Percentiles rank a stretch among this genome's conserved stretches.
Evolutionary conservation across 2,113 vertebrate species (phyloP).

Genomic region (Psammodynastes pulverulentus): DNA sequence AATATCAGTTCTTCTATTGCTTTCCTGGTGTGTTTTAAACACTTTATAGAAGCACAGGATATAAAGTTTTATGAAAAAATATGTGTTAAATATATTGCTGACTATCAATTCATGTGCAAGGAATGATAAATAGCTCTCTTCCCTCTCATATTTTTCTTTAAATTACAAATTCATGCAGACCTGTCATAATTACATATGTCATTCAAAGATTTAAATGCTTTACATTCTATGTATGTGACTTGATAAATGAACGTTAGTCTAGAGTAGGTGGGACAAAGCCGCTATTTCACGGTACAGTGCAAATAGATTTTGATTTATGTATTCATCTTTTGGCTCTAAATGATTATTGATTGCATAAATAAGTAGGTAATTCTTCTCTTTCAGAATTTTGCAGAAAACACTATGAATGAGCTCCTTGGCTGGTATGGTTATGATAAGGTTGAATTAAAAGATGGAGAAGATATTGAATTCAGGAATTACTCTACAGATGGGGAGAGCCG

Average conservation of each 20-base stretch:
- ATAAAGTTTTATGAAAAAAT: constrained; percentile 54
- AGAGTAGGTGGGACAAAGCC: constrained; percentile 55
- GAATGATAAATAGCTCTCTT: constrained; percentile 62
- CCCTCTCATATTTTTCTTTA: constrained; percentile 63
- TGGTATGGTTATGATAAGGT: constrained; percentile 99
- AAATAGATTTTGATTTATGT: constrained; percentile 67
- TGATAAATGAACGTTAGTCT: constrained; percentile 64
- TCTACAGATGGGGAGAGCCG: constrained; percentile 85
- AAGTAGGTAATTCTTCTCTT: constrained; percentile 74
- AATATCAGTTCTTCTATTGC: constrained; percentile 50
- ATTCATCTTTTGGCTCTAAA: constrained; percentile 62
- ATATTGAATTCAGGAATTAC: constrained; percentile 93
- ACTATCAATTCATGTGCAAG: constrained; percentile 54
- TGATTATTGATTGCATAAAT: constrained; percentile 74
- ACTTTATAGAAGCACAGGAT: constrained; percentile 48
- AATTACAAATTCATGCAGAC: constrained; percentile 62
- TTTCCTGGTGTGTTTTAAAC: constrained; percentile 57
- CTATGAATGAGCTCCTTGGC: constrained; percentile 98
- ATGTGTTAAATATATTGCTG: constrained; percentile 60
- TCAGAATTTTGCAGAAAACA: constrained; percentile 99
- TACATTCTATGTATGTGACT: constrained; percentile 65
- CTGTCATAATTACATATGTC: constrained; percentile 64
- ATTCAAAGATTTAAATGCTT: constrained; percentile 67
- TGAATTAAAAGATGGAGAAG: constrained; percentile 95
- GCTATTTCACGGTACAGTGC: constrained; percentile 49